These are phyloP conservation scores for Luperina nickerlii DNA, from an alignment of 2,888 invertebrate species.

Conservation along the genomic window DNA sequence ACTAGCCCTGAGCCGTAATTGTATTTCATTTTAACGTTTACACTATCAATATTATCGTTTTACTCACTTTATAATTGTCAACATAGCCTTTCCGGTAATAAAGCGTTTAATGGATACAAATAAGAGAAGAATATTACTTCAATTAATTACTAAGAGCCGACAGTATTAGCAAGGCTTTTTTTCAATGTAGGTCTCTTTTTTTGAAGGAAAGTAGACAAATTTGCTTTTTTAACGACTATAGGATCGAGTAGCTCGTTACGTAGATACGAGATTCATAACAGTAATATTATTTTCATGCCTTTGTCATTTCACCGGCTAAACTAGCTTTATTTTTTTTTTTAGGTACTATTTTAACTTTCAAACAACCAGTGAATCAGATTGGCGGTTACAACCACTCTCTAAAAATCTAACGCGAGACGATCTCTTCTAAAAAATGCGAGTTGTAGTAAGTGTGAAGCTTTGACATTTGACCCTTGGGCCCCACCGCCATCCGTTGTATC, in stretches of 20 bases:
- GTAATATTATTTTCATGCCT: not conserved
- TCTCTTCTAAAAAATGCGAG: slow-evolving; percentile 73
- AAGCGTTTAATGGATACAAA: slow-evolving; percentile 26
- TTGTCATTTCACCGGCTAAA: not conserved
- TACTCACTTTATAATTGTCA: slow-evolving; percentile 43
- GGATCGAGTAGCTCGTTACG: not conserved
- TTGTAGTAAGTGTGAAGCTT: slow-evolving; percentile 80
- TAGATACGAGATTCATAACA: not conserved
- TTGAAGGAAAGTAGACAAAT: not conserved
- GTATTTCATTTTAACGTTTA: slow-evolving; percentile 40
- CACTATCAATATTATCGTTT: slow-evolving; percentile 27
- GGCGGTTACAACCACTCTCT: slow-evolving; percentile 67
- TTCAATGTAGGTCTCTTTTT: not conserved
- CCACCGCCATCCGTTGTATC: slow-evolving; percentile 75
- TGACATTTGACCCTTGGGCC: slow-evolving; percentile 82
- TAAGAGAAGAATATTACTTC: not conserved
- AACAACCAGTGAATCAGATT: not conserved
- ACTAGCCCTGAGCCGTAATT: slow-evolving; percentile 33
- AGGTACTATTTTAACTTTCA: not conserved
- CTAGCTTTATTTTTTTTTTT: not conserved
- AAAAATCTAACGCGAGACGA: slow-evolving; percentile 60
- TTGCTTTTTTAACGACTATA: not conserved
- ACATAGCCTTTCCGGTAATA: slow-evolving; percentile 29
- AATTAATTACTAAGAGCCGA: not conserved
- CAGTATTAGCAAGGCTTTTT: too few species aligned